Percentiles rank a stretch among this genome's conserved stretches.
These are phyloP conservation scores for Crotophaga sulcirostris DNA, from an alignment of 2,113 vertebrate species.

Conservation along the genomic window DNA sequence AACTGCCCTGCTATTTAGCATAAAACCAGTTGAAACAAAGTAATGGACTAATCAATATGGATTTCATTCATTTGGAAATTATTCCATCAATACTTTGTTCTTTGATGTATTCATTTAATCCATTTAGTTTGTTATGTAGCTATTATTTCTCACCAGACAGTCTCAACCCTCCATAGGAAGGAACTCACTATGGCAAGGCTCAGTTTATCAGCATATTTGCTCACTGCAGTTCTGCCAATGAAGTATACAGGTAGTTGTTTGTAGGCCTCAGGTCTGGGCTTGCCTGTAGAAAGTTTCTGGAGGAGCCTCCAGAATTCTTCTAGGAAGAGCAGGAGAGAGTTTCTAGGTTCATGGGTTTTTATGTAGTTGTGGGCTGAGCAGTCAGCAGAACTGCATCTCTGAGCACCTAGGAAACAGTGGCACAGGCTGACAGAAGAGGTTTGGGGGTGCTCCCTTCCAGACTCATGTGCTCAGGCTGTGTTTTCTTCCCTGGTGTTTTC, in stretches of 20 bases:
- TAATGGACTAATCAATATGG: not conserved
- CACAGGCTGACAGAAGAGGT: not conserved
- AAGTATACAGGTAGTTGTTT: not conserved
- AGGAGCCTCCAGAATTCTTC: not conserved
- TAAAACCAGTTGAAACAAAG: not conserved
- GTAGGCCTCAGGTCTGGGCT: not conserved
- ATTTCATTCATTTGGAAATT: not conserved
- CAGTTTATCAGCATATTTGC: not conserved
- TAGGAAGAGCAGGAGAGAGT: not conserved
- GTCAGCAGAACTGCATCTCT: not conserved
- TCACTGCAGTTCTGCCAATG: not conserved
- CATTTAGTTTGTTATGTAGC: not conserved
- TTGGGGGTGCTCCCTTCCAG: not conserved
- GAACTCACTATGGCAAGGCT: not conserved
- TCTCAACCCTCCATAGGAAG: not conserved
- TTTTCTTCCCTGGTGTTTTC: not conserved
- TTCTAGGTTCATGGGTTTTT: not conserved
- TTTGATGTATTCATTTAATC: not conserved
- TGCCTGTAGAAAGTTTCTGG: not conserved
- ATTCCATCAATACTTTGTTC: not conserved
- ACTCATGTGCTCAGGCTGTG: not conserved
- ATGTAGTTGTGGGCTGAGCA: not conserved
- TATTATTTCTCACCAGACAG: not conserved
- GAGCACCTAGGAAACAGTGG: not conserved
- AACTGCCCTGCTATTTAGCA: not conserved